Percentiles rank a stretch among this genome's conserved stretches.
phyloP scores from a whole-genome alignment of 2,113 vertebrate genomes.

The Piaya cayana region DNA sequence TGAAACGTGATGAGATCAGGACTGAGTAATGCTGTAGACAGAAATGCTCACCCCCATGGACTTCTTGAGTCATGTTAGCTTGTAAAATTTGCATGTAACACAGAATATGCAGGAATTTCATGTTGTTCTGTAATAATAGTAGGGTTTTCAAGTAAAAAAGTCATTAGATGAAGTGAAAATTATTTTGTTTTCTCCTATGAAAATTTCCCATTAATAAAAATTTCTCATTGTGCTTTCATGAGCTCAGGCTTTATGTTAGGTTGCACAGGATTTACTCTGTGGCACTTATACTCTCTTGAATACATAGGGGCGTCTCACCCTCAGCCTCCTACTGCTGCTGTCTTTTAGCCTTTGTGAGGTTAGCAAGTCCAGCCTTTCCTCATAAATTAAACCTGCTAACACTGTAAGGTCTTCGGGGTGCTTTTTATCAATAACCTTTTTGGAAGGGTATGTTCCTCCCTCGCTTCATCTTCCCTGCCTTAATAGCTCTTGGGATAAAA shows the following conservation, averaged over 20 bases:
- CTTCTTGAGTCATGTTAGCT: neutral
- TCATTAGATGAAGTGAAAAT: neutral
- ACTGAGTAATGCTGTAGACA: neutral
- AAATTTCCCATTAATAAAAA: neutral
- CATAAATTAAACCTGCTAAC: neutral
- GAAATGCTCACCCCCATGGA: neutral
- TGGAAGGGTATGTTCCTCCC: neutral
- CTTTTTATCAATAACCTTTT: neutral
- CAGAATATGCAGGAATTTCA: neutral
- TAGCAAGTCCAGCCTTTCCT: neutral
- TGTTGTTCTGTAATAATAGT: neutral
- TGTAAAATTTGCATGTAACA: neutral
- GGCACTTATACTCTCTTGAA: neutral
- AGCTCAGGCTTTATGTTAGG: neutral
- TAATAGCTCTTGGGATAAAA: neutral
- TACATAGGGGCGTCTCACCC: neutral
- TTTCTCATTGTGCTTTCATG: neutral
- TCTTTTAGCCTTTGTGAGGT: neutral
- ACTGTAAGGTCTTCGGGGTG: neutral
- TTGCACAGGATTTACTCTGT: neutral
- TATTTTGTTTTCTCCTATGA: neutral
- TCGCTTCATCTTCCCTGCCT: neutral
- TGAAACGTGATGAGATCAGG: neutral
- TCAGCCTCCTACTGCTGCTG: neutral
- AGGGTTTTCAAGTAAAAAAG: neutral